Evolutionary conservation across 2,797 vertebrate species (phyloP).

Genomic region (Leuciscus waleckii): DNA sequence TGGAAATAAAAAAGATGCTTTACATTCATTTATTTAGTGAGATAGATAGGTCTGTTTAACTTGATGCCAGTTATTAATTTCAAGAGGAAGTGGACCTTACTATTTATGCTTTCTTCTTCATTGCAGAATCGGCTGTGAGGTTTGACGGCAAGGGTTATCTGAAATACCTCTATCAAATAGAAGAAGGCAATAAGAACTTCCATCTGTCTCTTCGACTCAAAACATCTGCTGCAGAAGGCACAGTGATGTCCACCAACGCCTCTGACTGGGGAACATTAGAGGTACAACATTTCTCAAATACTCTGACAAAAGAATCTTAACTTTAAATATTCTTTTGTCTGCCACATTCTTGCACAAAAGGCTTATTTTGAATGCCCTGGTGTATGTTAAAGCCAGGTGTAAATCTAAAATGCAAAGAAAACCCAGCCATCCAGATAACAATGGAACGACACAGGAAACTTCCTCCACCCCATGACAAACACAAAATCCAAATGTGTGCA

Average conservation of each 20-base stretch:
- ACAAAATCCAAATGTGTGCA: neutral
- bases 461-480: neutral
- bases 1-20: neutral
- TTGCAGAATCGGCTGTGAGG: slow-evolving; percentile 85
- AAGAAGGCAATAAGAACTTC: slow-evolving; percentile 77
- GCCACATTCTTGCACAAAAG: neutral
- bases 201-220: slow-evolving; percentile 84
- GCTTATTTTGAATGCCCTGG: neutral
- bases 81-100: neutral
- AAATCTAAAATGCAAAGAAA: slow-evolving; percentile 11
- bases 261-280: slow-evolving; percentile 80
- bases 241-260: slow-evolving; percentile 79
- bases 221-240: slow-evolving; percentile 79
- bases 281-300: slow-evolving; percentile 74
- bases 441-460: neutral
- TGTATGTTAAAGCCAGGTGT: neutral
- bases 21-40: neutral
- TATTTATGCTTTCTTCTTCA: neutral
- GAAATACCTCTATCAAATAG: slow-evolving; percentile 78
- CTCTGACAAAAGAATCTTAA: slow-evolving; percentile 11
- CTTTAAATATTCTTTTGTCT: neutral
- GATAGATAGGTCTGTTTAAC: neutral
- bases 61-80: neutral
- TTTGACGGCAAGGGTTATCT: slow-evolving; percentile 87
- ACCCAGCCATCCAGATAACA: neutral